Evolutionary conservation across 2,113 vertebrate species (phyloP).

Genomic region (Microtus oregoni): DNA sequence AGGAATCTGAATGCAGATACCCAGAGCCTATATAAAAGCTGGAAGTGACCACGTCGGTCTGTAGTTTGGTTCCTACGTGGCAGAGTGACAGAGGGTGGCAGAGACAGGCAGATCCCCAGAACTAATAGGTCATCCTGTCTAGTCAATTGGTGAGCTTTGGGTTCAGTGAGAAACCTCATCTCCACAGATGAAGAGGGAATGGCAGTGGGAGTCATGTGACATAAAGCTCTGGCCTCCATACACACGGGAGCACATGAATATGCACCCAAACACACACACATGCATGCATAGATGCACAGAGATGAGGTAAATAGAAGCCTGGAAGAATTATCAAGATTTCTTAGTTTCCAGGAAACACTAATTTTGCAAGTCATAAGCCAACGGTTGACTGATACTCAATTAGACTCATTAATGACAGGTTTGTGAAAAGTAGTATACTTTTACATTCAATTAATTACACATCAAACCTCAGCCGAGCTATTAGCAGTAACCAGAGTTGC

Average conservation of each 20-base stretch:
- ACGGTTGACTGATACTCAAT: neutral
- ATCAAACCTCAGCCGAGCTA: constrained; percentile 74
- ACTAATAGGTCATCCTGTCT: too few species aligned
- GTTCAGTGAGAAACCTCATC: neutral
- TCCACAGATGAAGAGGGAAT: neutral
- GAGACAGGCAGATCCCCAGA: neutral
- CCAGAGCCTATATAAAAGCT: neutral
- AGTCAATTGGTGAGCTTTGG: neutral
- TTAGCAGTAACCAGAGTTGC: constrained; percentile 70
- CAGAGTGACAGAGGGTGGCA: too few species aligned
- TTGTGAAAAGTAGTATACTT: constrained; percentile 65
- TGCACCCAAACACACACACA: neutral
- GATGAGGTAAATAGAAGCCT: constrained; percentile 1
- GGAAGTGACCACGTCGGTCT: neutral
- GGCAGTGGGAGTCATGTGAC: too few species aligned
- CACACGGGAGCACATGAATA: too few species aligned
- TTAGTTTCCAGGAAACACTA: constrained; percentile 45
- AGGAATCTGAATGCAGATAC: neutral
- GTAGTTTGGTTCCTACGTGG: neutral
- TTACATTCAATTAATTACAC: constrained; percentile 74
- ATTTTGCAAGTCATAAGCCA: neutral
- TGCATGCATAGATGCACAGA: neutral
- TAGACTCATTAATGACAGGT: constrained; percentile 46
- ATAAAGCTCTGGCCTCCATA: neutral
- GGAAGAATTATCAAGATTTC: neutral